Conservation (phyloP, 2,113 vertebrate species). For the Globicephala melas region DNA sequence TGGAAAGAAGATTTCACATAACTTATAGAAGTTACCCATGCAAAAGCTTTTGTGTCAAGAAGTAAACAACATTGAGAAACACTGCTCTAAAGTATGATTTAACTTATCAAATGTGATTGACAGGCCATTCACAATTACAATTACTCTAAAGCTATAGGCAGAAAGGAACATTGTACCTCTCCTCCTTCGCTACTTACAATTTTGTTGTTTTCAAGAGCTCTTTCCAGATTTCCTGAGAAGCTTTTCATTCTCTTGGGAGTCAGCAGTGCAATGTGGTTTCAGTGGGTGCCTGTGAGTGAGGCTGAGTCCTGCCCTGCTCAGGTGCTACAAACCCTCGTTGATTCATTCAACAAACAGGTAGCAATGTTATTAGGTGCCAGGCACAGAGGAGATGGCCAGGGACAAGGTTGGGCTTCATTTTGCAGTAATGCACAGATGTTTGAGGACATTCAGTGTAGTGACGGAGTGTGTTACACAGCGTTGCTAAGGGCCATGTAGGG, state of each 20-base stretch:
- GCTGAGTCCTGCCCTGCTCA: background rate
- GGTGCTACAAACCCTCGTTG: background rate
- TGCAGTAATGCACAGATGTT: fast-evolving
- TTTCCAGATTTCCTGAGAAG: background rate
- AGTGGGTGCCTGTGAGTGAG: background rate
- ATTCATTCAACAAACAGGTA: background rate
- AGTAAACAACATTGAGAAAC: background rate
- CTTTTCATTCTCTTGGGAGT: background rate
- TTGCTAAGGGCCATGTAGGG: background rate
- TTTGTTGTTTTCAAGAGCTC: slow-evolving; percentile 15
- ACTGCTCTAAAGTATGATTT: slow-evolving; percentile 30
- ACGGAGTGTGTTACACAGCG: fast-evolving
- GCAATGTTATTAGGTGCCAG: background rate
- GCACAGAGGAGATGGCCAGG: background rate
- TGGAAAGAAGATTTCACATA: background rate
- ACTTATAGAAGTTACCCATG: background rate
- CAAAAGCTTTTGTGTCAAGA: slow-evolving; percentile 27
- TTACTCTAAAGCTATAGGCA: slow-evolving; percentile 27
- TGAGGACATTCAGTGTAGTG: fast-evolving
- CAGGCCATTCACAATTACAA: slow-evolving; percentile 24
- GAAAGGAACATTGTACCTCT: background rate
- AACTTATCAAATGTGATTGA: slow-evolving; percentile 45
- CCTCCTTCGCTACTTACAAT: background rate
- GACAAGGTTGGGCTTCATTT: background rate
- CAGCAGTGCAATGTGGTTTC: background rate